Evolutionary conservation across 2,888 invertebrate species (phyloP).

Genomic region (Metalampra italica): DNA sequence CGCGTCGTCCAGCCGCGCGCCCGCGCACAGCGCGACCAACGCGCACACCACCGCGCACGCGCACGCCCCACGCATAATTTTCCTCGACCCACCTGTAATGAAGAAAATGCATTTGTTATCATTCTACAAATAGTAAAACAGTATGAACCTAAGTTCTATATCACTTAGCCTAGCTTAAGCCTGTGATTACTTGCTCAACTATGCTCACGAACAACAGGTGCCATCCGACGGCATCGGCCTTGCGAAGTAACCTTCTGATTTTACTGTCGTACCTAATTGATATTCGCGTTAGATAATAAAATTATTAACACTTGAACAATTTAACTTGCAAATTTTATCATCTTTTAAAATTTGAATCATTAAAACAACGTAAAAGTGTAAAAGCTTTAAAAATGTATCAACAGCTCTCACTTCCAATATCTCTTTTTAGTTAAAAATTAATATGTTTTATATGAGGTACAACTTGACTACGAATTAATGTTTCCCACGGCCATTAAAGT

Average conservation of each 20-base stretch:
- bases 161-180: no score
- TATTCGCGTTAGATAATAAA: not conserved
- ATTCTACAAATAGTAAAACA: not conserved
- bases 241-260: not conserved
- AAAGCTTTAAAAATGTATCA: not conserved
- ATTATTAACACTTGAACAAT: not conserved
- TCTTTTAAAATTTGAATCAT: not conserved
- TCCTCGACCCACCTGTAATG: slow-evolving; percentile 72
- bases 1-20: slow-evolving; percentile 65
- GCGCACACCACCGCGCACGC: slow-evolving; percentile 76
- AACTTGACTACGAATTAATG: not conserved
- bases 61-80: slow-evolving; percentile 77
- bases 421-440: not conserved
- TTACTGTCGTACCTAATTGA: not conserved
- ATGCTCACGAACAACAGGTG: not conserved
- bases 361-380: not conserved
- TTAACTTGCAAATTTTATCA: slow-evolving; percentile 2
- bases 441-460: not conserved
- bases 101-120: not conserved
- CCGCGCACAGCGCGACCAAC: slow-evolving; percentile 70
- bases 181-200: no score
- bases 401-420: not conserved
- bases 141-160: no score
- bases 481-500: slow-evolving; percentile 1
- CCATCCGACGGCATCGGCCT: slow-evolving; percentile 1